Base-by-base conservation (phyloP, 2,113 vertebrate species). In the Glaucidium brasilianum region DNA sequence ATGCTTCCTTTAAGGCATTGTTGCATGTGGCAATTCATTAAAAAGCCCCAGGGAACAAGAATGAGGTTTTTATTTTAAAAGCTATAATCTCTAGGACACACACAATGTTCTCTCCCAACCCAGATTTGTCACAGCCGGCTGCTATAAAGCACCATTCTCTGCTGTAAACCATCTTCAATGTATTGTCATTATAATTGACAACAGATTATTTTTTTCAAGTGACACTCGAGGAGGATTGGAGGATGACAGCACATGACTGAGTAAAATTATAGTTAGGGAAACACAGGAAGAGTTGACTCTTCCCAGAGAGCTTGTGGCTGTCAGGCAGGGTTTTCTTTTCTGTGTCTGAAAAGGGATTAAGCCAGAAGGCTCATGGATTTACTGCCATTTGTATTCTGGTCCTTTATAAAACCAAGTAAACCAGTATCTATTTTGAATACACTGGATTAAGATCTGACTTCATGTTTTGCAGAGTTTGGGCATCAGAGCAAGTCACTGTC, bases 11-110 rank as follows among this genome's bases (percentile, higher is more conserved):
- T 76, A 82, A 94, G 81, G 89, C 81, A 94, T 85, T 85, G 74
- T 72, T 80, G 55, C 41, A 72, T 73, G 84, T 87, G 77, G 84
- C 84, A 90, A 66, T 88, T 94, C 84, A 91, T 95, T 85, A 89
- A 45, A 88, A 92, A 95, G 58, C 96, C 67, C 80, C 37, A 41
- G 84, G 77, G 89, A 88, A 78, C 3, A 5, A 53, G 73, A 85
- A 92, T 47, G 63, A 94, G 73, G 39, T 56, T 94, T 97, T 97
- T 96, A 92, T 95, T 97, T 95, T 95, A 94, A 97, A 95, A 92
- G 83, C 88, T 82, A 13, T 87, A 86, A 75, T 82, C 86, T 90
- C 80, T 87, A 82, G 84, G 77, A 91, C 86, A 85, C 87, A 87
- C 76, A 87, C 92, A 95, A 45, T 88, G 92, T 84, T 94, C 79